phyloP scores from a whole-genome alignment of 2,797 vertebrate genomes.

The Euthynnus affinis region DNA sequence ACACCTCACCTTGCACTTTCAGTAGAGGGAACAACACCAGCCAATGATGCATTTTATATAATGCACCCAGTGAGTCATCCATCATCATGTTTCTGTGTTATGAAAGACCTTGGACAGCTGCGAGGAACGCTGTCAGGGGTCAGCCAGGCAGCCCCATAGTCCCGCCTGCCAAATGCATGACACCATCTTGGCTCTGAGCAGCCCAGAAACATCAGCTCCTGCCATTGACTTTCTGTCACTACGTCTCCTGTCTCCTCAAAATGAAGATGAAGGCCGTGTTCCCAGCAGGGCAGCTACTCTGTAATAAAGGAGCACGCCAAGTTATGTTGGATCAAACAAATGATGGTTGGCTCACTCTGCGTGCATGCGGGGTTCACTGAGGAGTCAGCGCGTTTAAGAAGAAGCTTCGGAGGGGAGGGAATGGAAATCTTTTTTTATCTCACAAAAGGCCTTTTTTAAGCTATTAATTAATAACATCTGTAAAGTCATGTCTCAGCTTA shows the following conservation, averaged over 20 bases:
- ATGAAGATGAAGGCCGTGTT: constrained; percentile 43
- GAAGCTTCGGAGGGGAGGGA: constrained; percentile 6
- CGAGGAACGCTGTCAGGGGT: constrained; percentile 44
- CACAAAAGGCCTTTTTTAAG: constrained; percentile 3
- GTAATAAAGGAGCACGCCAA: constrained; percentile 54
- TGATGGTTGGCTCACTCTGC: constrained; percentile 44
- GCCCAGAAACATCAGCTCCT: constrained; percentile 51
- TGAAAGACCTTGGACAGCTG: constrained; percentile 65
- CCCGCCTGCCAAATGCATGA: constrained; percentile 65
- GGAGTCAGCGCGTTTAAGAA: constrained; percentile 43
- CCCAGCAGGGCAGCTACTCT: constrained; percentile 45
- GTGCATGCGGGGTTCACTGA: constrained; percentile 48
- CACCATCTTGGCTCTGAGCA: constrained; percentile 64
- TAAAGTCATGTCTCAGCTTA: constrained; percentile 1
- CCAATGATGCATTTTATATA: constrained; percentile 25
- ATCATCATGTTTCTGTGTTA: constrained; percentile 54
- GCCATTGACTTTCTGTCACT: constrained; percentile 46
- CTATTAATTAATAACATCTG: constrained; percentile 2
- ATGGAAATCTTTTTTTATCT: constrained; percentile 21
- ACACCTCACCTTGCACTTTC: constrained; percentile 7
- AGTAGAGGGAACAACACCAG: constrained; percentile 2
- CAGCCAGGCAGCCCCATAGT: constrained; percentile 53
- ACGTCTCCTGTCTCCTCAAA: constrained; percentile 24
- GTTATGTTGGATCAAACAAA: constrained; percentile 53
- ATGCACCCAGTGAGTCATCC: constrained; percentile 35